Evolutionary conservation across 2,797 vertebrate species (phyloP), one percentile per base, ranked within the genome.

Genomic region (Thunnus albacares): DNA sequence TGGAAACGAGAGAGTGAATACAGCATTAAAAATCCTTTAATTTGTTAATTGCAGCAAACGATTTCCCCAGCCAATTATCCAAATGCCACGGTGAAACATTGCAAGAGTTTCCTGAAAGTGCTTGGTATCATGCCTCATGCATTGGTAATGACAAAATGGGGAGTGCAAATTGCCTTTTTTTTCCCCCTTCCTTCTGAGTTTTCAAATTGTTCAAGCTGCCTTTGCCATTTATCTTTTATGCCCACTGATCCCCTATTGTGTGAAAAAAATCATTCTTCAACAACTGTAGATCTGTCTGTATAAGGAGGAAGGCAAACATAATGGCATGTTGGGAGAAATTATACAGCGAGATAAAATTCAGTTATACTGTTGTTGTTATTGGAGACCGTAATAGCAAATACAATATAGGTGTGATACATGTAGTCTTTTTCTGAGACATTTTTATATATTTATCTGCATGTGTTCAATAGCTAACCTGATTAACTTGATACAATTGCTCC

Each of bases 11-110:
- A 81, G 72, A 89, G 82, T 69, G 72, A 83, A 82, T 58, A 14
- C 87, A 79, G 86, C 88, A 89, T 87, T 88, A 87, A 85, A 92
- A 92, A 89, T 86, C 87, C 90, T 93, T 93, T 88, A 84, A 92
- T 93, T 92, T 90, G 83, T 82, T 92, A 93, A 94, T 93, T 91
- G 87, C 81, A 53, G 77, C 59, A 83, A 93, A 89, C 68, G 88
- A 93, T 92, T 90, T 92, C 88, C 87, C 87, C 58, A 80, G 90
- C 89, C 93, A 93, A 93, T 95, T 94, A 94, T 88, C 84, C 70
- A 92, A 93, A 94, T 92, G 89, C 69, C 90, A 91, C 63, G 11
- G 79, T 92, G 93, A 94, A 92, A 79, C 87, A 90, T 81, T 83
- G 83, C 81, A 41, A 79, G 85, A 85, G 84, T 85, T 81, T 80